Conservation (phyloP, 35 echinoderm and acorn worm species). For the Patiria miniata region DNA sequence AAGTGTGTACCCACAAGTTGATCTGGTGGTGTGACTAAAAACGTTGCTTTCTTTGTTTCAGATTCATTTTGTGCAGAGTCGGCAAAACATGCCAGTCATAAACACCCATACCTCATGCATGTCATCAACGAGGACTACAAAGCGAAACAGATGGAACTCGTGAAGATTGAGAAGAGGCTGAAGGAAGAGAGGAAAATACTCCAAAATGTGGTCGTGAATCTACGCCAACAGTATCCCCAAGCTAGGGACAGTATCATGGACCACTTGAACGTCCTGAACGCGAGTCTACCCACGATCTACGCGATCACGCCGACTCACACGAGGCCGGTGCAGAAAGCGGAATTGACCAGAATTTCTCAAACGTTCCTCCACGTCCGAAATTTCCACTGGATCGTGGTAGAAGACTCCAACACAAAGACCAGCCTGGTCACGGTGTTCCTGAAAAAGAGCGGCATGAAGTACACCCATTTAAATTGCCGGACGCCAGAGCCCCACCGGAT, state of each 20-base stretch:
- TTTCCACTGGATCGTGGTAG: constrained; percentile 93
- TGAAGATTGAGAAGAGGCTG: not conserved
- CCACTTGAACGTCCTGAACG: not conserved
- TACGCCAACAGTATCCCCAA: constrained; percentile 52
- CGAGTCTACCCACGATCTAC: constrained; percentile 68
- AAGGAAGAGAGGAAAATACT: constrained; percentile 38
- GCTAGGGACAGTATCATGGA: constrained; percentile 41
- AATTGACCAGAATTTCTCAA: constrained; percentile 64
- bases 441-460: constrained; percentile 61
- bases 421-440: constrained; percentile 77
- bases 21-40: too few species aligned
- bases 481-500: constrained; percentile 72
- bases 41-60: not conserved
- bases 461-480: constrained; percentile 83
- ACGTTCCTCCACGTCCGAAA: constrained; percentile 83
- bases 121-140: constrained; percentile 40
- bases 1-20: too few species aligned
- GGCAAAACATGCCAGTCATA: not conserved
- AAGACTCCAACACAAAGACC: constrained; percentile 70
- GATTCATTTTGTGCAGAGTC: not conserved
- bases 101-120: constrained; percentile 22
- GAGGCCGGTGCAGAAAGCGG: constrained; percentile 98
- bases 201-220: not conserved
- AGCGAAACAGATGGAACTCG: constrained; percentile 17
- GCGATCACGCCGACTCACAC: constrained; percentile 90